Percentiles rank a stretch among this genome's conserved stretches.
phyloP scores from a whole-genome alignment of 2,888 invertebrate species.

The Timema podura region DNA sequence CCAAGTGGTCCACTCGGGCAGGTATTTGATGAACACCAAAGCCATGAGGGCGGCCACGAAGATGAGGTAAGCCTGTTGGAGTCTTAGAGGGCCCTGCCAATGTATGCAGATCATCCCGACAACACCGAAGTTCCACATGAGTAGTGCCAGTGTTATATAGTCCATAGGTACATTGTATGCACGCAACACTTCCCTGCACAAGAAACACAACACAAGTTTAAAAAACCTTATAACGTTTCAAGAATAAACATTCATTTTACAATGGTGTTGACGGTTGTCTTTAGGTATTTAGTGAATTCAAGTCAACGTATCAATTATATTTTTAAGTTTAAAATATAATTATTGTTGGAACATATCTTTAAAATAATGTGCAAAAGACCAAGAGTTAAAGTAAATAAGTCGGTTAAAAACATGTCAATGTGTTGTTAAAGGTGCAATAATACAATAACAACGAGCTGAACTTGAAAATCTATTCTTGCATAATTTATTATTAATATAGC shows the following conservation, averaged over 20 bases:
- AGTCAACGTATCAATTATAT: too few species aligned
- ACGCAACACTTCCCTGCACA: conserved; percentile 76
- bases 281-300: too few species aligned
- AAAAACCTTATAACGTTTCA: too few species aligned
- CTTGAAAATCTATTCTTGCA: too few species aligned
- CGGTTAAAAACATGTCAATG: too few species aligned
- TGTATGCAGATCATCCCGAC: conserved; percentile 98
- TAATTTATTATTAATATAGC: too few species aligned
- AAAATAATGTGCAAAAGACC: too few species aligned
- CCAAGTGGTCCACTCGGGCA: conserved; percentile 99
- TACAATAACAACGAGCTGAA: too few species aligned
- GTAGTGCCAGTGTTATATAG: conserved; percentile 76
- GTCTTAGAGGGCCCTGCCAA: conserved; percentile 92
- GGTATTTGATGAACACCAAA: conserved; percentile 95
- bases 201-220: conserved; percentile 16
- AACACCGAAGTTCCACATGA: conserved; percentile 97
- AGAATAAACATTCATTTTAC: too few species aligned
- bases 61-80: conserved; percentile 96
- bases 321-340: conserved; percentile 10
- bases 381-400: too few species aligned
- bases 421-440: too few species aligned
- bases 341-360: conserved; percentile 22
- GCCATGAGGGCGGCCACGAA: conserved; percentile 98
- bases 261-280: too few species aligned
- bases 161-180: conserved; percentile 97